These are phyloP conservation scores for Synanthedon myopaeformis DNA, from an alignment of 2,888 invertebrate species.

Conservation along the genomic window DNA sequence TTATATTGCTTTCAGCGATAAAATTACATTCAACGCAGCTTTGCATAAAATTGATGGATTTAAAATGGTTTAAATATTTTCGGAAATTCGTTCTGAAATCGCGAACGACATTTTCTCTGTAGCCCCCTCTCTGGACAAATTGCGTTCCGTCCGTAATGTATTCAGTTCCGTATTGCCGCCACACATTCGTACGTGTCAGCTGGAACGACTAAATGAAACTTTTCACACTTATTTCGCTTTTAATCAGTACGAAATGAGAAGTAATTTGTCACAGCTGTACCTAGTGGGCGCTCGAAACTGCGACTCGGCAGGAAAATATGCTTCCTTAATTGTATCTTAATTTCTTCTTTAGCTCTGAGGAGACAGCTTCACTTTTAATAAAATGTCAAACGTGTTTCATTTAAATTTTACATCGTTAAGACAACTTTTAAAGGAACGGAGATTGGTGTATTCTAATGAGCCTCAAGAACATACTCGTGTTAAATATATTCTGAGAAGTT, in stretches of 20 bases:
- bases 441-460: too few species aligned
- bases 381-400: too few species aligned
- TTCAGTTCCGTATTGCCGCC: constrained; percentile 38
- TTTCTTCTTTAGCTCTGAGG: not conserved
- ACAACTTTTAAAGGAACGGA: not conserved
- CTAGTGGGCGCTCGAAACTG: not conserved
- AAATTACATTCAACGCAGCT: too few species aligned
- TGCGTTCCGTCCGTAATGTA: constrained; percentile 50
- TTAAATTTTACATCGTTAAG: not conserved
- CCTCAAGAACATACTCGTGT: too few species aligned
- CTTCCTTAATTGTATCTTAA: not conserved
- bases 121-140: constrained; percentile 34
- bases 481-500: too few species aligned
- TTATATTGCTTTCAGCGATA: not conserved
- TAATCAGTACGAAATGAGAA: constrained; percentile 42
- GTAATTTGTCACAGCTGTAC: constrained; percentile 12
- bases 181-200: constrained; percentile 36
- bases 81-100: too few species aligned
- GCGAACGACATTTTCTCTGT: too few species aligned
- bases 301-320: not conserved
- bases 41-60: too few species aligned
- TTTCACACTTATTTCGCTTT: constrained; percentile 41
- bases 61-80: too few species aligned
- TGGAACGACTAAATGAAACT: constrained; percentile 47
- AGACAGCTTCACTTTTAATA: too few species aligned